These are phyloP conservation scores for Cordilura impudica DNA, from an alignment of 2,888 invertebrate genomes.

Conservation along the genomic window DNA sequence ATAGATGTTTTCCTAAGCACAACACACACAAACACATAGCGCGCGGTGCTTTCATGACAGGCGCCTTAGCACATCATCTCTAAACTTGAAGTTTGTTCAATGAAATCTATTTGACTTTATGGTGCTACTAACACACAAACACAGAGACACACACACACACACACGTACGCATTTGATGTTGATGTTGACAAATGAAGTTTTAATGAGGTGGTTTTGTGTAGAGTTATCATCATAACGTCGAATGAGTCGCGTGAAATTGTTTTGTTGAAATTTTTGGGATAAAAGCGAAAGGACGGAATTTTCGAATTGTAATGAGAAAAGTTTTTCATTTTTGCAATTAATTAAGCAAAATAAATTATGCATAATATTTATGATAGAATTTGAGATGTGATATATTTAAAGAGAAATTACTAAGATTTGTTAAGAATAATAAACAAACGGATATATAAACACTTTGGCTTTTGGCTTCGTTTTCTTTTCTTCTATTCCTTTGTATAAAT, in stretches of 20 bases:
- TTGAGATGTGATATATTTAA: no score
- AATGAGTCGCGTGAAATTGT: background rate
- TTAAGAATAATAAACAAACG: background rate
- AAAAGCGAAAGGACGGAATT: background rate
- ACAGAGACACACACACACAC: no score
- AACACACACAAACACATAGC: no score
- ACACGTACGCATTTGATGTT: no score
- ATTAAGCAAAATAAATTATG: background rate
- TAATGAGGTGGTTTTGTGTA: constrained; percentile 48
- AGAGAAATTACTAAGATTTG: background rate
- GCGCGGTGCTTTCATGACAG: no score
- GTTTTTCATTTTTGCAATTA: background rate
- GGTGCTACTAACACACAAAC: constrained; percentile 27
- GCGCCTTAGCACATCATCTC: background rate
- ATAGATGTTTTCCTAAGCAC: background rate
- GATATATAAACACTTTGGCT: background rate
- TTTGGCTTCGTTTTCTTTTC: background rate
- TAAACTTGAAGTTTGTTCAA: background rate
- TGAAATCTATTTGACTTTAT: constrained; percentile 43
- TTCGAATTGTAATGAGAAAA: background rate
- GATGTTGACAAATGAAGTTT: constrained; percentile 60
- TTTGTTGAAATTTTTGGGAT: background rate
- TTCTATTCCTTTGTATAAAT: background rate
- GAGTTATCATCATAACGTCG: constrained; percentile 16
- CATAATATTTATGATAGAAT: background rate